These are phyloP conservation scores for Heterodera filipjevi DNA, from an alignment of 2,888 invertebrate species.

Conservation along the genomic window DNA sequence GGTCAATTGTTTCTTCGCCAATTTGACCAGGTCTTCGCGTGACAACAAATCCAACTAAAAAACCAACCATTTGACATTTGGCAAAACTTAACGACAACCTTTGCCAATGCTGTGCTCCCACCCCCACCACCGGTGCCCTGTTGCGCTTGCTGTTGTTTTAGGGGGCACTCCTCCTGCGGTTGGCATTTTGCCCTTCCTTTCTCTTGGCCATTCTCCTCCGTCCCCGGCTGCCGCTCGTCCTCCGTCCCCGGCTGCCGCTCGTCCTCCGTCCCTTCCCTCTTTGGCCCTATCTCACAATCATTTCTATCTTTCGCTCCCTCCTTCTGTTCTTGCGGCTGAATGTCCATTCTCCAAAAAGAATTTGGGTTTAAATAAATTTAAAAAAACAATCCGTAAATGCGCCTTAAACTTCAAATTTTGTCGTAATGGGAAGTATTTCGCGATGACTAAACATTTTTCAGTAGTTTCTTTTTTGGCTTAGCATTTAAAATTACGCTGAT, in stretches of 20 bases:
- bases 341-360: neutral
- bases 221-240: neutral
- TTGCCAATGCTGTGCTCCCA: neutral
- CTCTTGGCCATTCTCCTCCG: neutral
- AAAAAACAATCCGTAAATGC: too few relatives aligned
- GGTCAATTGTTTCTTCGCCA: conserved; percentile 50
- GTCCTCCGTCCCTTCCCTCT: neutral
- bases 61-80: neutral
- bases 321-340: neutral
- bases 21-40: conserved; percentile 47
- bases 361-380: too few relatives aligned
- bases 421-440: neutral
- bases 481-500: neutral
- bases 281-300: neutral
- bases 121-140: neutral
- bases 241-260: neutral
- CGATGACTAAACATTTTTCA: too few relatives aligned
- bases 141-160: too few relatives aligned
- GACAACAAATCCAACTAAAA: conserved; percentile 46
- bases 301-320: neutral
- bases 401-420: too few relatives aligned
- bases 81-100: neutral
- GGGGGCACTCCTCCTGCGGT: neutral
- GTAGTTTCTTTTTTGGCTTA: neutral
- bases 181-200: too few relatives aligned